Conservation (phyloP, 2,888 invertebrate genomes). For the Digitonthophagus gazella region DNA sequence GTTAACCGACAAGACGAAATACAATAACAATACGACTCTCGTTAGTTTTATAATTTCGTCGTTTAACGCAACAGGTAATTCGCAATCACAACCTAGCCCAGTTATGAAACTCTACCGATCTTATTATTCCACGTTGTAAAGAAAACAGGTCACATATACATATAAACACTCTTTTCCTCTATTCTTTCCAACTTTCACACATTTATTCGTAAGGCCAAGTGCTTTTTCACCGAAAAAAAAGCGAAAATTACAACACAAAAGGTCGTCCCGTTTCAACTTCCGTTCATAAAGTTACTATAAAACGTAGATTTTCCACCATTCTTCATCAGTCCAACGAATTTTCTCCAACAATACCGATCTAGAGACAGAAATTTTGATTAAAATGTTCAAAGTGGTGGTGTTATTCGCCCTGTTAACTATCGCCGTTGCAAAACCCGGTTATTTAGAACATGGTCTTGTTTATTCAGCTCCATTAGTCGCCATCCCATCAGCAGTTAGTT, state of each 20-base stretch:
- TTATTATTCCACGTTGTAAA: background rate
- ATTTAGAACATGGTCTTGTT: constrained; percentile 33
- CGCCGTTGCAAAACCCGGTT: constrained; percentile 54
- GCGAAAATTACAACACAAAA: background rate
- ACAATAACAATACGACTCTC: background rate
- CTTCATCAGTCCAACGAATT: background rate
- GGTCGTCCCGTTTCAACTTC: background rate
- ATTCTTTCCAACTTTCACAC: background rate
- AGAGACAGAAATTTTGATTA: background rate
- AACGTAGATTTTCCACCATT: background rate
- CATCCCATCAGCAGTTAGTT: constrained; percentile 48
- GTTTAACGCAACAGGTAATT: background rate
- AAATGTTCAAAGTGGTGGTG: constrained; percentile 61
- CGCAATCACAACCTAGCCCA: background rate
- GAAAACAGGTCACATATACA: background rate
- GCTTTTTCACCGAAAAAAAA: background rate
- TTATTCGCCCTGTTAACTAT: constrained; percentile 59
- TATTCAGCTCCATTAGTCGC: constrained; percentile 41
- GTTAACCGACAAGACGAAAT: too few relatives aligned
- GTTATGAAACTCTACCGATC: background rate
- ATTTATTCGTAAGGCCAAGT: background rate
- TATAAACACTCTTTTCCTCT: background rate
- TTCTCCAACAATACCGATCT: constrained; percentile 16
- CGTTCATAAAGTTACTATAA: background rate
- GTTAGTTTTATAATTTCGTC: background rate